Evolutionary conservation across 2,888 invertebrate genomes (phyloP).

Genomic region (Drosophila antonietae): DNA sequence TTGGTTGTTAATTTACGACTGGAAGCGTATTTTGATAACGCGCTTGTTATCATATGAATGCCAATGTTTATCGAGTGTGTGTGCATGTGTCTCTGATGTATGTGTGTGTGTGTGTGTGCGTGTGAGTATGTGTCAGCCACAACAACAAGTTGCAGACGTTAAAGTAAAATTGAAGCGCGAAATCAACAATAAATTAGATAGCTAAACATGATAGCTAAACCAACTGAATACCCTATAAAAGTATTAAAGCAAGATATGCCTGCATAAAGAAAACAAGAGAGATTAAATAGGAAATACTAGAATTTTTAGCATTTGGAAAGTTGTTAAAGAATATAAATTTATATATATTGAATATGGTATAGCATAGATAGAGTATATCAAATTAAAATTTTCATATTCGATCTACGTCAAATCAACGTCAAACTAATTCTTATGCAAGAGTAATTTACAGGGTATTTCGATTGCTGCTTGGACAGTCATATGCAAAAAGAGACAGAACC

Average conservation of each 20-base stretch:
- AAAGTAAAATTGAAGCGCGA: conserved; percentile 47
- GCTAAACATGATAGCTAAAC: neutral
- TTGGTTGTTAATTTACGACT: conserved; percentile 46
- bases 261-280: no score
- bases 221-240: conserved; percentile 25
- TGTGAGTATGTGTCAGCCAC: conserved; percentile 11
- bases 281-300: no score
- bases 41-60: conserved; percentile 58
- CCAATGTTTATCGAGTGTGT: conserved; percentile 58
- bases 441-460: conserved; percentile 19
- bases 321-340: neutral
- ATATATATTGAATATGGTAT: no score
- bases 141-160: conserved; percentile 36
- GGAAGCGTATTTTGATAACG: conserved; percentile 54
- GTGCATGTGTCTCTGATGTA: conserved; percentile 6
- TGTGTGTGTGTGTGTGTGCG: conserved; percentile 33
- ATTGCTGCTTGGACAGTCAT: neutral
- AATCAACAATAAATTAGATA: conserved; percentile 47
- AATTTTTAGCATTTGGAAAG: neutral
- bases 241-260: no score
- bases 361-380: no score
- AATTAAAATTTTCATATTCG: neutral
- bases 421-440: no score
- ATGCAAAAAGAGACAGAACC: conserved; percentile 21
- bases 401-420: neutral